Percentiles rank a stretch among this genome's conserved stretches.
These are phyloP conservation scores for Chalcis sispes DNA, from an alignment of 2,888 invertebrate genomes.

Conservation along the genomic window DNA sequence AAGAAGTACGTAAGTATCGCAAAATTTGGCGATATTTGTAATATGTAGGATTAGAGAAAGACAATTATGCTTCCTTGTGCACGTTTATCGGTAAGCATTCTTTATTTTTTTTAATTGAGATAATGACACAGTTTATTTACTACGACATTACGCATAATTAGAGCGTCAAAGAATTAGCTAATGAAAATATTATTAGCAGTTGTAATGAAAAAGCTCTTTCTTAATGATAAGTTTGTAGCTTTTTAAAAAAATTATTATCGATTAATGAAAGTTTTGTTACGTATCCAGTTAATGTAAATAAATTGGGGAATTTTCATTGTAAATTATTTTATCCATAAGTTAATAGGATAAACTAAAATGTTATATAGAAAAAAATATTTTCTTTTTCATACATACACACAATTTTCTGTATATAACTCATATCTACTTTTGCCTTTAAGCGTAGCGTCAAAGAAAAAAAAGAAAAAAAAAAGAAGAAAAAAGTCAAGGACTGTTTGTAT, in stretches of 20 bases:
- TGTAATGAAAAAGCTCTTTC: not conserved
- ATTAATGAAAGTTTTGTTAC: slow-evolving; percentile 32
- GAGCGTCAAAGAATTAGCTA: no score
- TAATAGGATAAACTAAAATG: slow-evolving; percentile 42
- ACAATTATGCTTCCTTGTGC: slow-evolving; percentile 54
- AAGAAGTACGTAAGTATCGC: slow-evolving; percentile 44
- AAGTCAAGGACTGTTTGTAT: not conserved
- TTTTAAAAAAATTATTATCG: slow-evolving; percentile 26
- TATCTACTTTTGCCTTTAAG: slow-evolving; percentile 58
- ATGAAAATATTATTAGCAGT: slow-evolving; percentile 27
- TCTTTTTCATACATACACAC: slow-evolving; percentile 61
- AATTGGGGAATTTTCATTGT: slow-evolving; percentile 38
- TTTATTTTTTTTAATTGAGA: slow-evolving; percentile 34
- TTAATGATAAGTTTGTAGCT: no score
- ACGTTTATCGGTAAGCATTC: slow-evolving; percentile 32
- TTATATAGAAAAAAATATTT: slow-evolving; percentile 54
- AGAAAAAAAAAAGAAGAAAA: slow-evolving; percentile 28
- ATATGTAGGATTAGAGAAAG: slow-evolving; percentile 47
- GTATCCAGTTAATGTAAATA: slow-evolving; percentile 51
- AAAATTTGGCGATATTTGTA: slow-evolving; percentile 41
- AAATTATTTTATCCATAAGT: slow-evolving; percentile 54
- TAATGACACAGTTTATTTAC: slow-evolving; percentile 37
- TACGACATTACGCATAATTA: slow-evolving; percentile 40
- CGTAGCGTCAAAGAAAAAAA: slow-evolving; percentile 13
- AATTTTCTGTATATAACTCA: slow-evolving; percentile 60